Evolutionary conservation across 2,113 vertebrate species (phyloP).

Genomic region (Macrotis lagotis): DNA sequence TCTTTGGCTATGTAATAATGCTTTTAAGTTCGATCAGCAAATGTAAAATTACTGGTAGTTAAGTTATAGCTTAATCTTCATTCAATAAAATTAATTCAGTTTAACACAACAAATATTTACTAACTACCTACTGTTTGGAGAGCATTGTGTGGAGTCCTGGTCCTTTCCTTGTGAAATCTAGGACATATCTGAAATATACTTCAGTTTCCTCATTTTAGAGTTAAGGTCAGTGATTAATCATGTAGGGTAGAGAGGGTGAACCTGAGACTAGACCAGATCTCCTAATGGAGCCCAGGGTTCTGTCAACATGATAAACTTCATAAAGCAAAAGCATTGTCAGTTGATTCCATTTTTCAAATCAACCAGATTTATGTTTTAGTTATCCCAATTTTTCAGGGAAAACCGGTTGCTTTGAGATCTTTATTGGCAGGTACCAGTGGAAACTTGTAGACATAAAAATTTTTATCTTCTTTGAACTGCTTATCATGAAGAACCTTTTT

Average conservation of each 20-base stretch:
- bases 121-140: background rate
- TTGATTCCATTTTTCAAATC: background rate
- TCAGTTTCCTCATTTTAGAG: background rate
- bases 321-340: background rate
- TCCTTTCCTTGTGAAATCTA: background rate
- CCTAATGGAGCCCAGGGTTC: background rate
- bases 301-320: background rate
- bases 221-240: background rate
- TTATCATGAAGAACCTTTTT: constrained; percentile 24
- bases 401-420: too few relatives aligned
- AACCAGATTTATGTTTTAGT: background rate
- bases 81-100: background rate
- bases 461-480: background rate
- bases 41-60: background rate
- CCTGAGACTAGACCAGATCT: background rate
- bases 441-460: background rate
- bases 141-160: background rate
- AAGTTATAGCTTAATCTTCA: background rate
- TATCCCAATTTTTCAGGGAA: background rate
- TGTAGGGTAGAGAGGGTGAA: background rate
- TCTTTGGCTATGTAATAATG: background rate
- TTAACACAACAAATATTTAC: background rate
- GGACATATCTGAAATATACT: background rate
- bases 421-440: background rate
- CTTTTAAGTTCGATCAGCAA: background rate